Percentiles rank a stretch among this genome's conserved stretches.
These are phyloP conservation scores for Tiaroga cobitis DNA, from an alignment of 2,797 vertebrate genomes.

Conservation along the genomic window DNA sequence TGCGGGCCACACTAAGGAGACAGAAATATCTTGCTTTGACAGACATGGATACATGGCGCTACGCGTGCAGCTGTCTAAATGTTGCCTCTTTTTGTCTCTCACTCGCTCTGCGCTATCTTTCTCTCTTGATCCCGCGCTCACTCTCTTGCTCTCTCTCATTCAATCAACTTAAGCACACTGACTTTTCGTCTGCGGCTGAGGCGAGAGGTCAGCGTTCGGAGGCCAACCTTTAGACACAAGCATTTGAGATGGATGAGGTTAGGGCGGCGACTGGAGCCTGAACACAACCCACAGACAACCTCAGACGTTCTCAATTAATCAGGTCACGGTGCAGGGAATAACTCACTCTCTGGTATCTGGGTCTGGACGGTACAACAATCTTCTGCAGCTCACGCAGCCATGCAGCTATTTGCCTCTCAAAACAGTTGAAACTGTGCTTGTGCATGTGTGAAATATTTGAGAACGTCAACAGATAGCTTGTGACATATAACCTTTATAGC, in stretches of 20 bases:
- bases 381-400: slow-evolving; percentile 70
- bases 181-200: slow-evolving; percentile 54
- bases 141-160: slow-evolving; percentile 57
- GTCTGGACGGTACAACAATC: slow-evolving; percentile 69
- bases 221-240: slow-evolving; percentile 67
- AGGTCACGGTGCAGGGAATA: slow-evolving; percentile 76
- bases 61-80: slow-evolving; percentile 85
- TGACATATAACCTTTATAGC: slow-evolving; percentile 18
- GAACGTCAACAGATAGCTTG: neutral
- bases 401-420: slow-evolving; percentile 55
- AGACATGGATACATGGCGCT: slow-evolving; percentile 75
- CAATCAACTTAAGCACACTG: slow-evolving; percentile 57
- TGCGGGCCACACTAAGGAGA: slow-evolving; percentile 82
- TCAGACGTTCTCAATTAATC: slow-evolving; percentile 81
- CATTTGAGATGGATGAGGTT: slow-evolving; percentile 70
- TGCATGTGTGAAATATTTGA: slow-evolving; percentile 38
- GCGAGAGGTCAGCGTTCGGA: slow-evolving; percentile 63
- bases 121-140: slow-evolving; percentile 51
- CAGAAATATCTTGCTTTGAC: slow-evolving; percentile 88
- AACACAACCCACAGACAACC: slow-evolving; percentile 60
- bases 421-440: slow-evolving; percentile 52
- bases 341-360: slow-evolving; percentile 74
- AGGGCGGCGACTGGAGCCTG: slow-evolving; percentile 60
- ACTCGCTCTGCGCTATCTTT: slow-evolving; percentile 51
- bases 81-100: slow-evolving; percentile 69